Evolutionary conservation across 2,113 vertebrate species (phyloP).

Genomic region (Thalassarche chlororhynchos): DNA sequence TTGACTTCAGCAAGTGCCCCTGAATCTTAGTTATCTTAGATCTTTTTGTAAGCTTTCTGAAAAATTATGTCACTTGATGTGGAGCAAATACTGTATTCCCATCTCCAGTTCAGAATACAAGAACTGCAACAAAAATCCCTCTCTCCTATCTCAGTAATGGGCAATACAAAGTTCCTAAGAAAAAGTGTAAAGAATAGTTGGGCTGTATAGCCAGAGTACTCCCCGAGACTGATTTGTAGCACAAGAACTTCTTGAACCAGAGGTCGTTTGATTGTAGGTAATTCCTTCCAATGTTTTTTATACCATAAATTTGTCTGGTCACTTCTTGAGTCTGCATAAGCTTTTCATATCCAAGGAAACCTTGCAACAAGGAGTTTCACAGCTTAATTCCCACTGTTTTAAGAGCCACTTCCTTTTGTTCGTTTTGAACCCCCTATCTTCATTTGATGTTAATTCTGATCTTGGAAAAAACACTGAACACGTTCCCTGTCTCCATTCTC

Average conservation of each 20-base stretch:
- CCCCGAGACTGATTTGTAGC: background rate
- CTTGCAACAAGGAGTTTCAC: background rate
- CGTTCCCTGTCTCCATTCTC: background rate
- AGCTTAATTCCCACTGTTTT: background rate
- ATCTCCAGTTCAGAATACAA: background rate
- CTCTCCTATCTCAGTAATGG: background rate
- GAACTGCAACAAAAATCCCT: background rate
- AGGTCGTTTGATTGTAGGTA: background rate
- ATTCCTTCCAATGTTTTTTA: background rate
- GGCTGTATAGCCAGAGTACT: background rate
- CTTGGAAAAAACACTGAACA: background rate
- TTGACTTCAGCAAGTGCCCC: background rate
- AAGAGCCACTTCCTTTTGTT: background rate
- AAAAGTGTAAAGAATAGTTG: background rate
- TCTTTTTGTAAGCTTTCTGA: background rate
- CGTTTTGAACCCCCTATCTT: background rate
- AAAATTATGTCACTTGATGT: background rate
- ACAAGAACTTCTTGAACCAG: background rate
- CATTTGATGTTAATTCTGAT: background rate
- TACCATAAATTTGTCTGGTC: background rate
- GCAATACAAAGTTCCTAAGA: background rate
- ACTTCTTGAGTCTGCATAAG: background rate
- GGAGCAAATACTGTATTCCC: background rate
- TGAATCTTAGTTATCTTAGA: background rate
- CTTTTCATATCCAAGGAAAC: background rate